phyloP scores from a whole-genome alignment of 2,113 vertebrate species.

The Stercorarius parasiticus region DNA sequence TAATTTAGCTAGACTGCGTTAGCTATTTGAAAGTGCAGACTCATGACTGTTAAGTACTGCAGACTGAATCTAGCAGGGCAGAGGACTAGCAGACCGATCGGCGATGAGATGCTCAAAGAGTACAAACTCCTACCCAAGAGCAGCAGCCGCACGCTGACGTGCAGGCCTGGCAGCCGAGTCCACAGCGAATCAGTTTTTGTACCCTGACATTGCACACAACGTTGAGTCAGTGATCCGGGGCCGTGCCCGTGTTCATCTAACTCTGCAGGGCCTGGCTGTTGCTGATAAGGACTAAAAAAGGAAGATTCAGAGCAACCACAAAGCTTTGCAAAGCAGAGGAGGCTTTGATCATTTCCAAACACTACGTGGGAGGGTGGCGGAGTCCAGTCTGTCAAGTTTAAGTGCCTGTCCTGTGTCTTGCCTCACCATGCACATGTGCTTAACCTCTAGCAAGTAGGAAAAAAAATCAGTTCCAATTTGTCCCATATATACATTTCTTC shows the following conservation, averaged over 20 bases:
- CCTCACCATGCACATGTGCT: neutral
- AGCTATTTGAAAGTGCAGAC: neutral
- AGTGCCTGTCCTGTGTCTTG: neutral
- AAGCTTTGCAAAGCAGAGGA: neutral
- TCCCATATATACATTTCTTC: neutral
- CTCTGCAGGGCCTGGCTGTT: neutral
- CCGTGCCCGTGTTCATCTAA: no score
- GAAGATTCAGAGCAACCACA: neutral
- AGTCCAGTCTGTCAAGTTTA: neutral
- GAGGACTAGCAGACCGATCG: neutral
- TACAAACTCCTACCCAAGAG: neutral
- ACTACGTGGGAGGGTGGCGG: neutral
- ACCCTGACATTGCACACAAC: fast-evolving
- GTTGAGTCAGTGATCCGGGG: neutral
- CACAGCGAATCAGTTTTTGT: neutral
- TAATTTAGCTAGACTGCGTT: neutral
- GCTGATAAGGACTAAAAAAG: neutral
- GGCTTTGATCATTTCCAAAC: neutral
- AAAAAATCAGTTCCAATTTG: neutral
- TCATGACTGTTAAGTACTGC: neutral
- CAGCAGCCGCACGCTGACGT: neutral
- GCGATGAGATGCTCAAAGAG: neutral
- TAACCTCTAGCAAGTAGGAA: neutral
- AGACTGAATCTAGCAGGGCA: neutral
- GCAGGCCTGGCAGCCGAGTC: neutral